phyloP scores from a whole-genome alignment of 2,888 invertebrate species.

The Sycophila texana region DNA sequence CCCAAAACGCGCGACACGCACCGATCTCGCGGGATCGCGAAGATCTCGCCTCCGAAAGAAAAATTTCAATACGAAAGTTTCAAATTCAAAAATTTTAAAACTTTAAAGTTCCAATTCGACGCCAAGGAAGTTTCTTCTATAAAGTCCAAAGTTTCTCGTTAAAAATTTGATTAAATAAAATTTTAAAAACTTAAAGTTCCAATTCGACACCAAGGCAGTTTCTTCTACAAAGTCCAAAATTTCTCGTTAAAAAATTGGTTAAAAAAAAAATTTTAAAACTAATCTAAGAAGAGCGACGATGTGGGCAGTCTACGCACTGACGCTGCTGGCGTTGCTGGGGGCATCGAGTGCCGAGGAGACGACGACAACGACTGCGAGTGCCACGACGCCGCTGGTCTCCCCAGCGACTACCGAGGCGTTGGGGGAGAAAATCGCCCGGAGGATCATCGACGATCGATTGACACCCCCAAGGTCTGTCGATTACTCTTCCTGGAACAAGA shows the following conservation, averaged over 20 bases:
- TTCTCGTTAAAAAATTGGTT: too few species aligned
- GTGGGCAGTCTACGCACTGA: neutral
- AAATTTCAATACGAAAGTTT: neutral
- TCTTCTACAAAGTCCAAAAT: neutral
- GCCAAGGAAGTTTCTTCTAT: neutral
- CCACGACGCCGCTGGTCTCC: neutral
- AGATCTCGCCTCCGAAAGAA: neutral
- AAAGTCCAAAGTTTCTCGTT: neutral
- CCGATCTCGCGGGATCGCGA: slow-evolving; percentile 43
- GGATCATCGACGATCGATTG: slow-evolving; percentile 48
- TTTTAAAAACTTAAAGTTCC: too few species aligned
- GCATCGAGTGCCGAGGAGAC: neutral
- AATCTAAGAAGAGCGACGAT: neutral
- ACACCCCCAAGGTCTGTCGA: slow-evolving; percentile 40
- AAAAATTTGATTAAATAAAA: too few species aligned
- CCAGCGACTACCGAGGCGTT: neutral
- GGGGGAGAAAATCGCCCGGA: slow-evolving; percentile 44
- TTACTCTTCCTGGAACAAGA: slow-evolving; percentile 42
- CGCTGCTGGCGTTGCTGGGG: neutral
- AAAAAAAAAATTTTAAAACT: too few species aligned
- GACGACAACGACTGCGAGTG: slow-evolving; percentile 4
- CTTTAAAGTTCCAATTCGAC: too few species aligned
- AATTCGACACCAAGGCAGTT: too few species aligned
- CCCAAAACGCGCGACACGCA: neutral
- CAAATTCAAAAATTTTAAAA: too few species aligned